phyloP scores from a whole-genome alignment of 2,797 vertebrate species.

The Anisognathus igniventris region DNA sequence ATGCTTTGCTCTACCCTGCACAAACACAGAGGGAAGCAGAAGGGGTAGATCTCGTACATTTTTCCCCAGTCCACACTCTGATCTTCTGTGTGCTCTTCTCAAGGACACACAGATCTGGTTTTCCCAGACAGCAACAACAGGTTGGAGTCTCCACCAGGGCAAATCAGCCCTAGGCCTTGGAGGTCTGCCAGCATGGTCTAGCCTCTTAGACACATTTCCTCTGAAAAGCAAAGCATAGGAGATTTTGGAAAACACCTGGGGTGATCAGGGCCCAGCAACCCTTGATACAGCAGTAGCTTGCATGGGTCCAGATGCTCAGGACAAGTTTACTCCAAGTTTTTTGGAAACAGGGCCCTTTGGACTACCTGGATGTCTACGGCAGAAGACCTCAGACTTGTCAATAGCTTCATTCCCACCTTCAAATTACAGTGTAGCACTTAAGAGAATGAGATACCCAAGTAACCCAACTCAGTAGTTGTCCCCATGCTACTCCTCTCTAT shows the following conservation, averaged over 20 bases:
- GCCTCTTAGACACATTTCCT: not conserved
- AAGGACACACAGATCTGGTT: not conserved
- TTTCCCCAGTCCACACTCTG: not conserved
- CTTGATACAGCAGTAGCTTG: not conserved
- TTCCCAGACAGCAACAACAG: not conserved
- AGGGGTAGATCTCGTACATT: not conserved
- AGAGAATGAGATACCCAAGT: not conserved
- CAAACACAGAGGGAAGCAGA: not conserved
- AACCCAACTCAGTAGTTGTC: not conserved
- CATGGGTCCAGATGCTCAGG: not conserved
- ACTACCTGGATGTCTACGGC: not conserved
- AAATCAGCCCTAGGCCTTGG: not conserved
- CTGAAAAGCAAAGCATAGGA: not conserved
- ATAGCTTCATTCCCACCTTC: not conserved
- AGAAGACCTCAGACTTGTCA: not conserved
- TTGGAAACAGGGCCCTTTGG: not conserved
- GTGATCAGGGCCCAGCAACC: not conserved
- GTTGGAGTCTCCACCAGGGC: not conserved
- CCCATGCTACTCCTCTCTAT: not conserved
- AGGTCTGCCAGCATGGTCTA: not conserved
- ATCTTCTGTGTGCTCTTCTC: not conserved
- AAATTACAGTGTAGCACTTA: not conserved
- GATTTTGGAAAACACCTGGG: not conserved
- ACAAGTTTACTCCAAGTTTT: not conserved
- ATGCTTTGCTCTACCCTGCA: not conserved